These are phyloP conservation scores for Sandelia bainsii DNA, from an alignment of 2,797 vertebrate genomes.

Conservation along the genomic window DNA sequence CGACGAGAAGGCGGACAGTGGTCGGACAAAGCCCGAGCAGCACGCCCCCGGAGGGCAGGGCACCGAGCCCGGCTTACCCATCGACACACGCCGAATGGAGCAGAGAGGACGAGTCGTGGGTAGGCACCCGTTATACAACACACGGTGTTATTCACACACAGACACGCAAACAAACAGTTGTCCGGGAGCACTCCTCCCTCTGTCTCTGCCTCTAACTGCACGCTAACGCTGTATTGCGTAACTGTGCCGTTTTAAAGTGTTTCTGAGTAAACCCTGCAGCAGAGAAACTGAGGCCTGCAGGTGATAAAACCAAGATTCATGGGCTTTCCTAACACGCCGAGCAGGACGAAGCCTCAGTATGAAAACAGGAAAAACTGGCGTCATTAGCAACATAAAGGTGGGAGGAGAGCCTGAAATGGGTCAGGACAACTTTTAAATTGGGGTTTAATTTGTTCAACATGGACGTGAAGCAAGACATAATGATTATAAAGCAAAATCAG, in stretches of 20 bases:
- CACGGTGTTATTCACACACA: not conserved
- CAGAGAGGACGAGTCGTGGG: constrained; percentile 83
- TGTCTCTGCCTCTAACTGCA: constrained; percentile 2
- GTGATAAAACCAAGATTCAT: constrained; percentile 6
- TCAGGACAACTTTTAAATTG: constrained; percentile 1
- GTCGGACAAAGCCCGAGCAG: constrained; percentile 70
- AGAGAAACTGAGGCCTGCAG: constrained; percentile 36
- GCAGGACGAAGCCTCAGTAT: constrained; percentile 8
- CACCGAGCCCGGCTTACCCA: constrained; percentile 47
- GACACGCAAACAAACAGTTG: not conserved
- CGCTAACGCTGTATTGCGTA: constrained; percentile 51
- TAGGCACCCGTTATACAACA: constrained; percentile 66
- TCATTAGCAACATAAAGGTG: no score
- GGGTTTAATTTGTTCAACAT: not conserved
- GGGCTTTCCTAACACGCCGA: not conserved
- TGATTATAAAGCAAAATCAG: not conserved
- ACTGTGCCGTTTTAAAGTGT: constrained; percentile 16
- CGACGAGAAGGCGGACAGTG: constrained; percentile 52
- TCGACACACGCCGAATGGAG: constrained; percentile 80
- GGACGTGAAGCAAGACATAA: not conserved
- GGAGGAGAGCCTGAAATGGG: not conserved
- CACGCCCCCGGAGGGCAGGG: constrained; percentile 61
- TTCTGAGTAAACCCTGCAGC: constrained; percentile 17
- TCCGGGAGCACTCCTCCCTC: constrained; percentile 9
- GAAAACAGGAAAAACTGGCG: not conserved